These are phyloP conservation scores for Brachionus paranguensis DNA, from an alignment of 1,140 invertebrate genomes.

Conservation along the genomic window DNA sequence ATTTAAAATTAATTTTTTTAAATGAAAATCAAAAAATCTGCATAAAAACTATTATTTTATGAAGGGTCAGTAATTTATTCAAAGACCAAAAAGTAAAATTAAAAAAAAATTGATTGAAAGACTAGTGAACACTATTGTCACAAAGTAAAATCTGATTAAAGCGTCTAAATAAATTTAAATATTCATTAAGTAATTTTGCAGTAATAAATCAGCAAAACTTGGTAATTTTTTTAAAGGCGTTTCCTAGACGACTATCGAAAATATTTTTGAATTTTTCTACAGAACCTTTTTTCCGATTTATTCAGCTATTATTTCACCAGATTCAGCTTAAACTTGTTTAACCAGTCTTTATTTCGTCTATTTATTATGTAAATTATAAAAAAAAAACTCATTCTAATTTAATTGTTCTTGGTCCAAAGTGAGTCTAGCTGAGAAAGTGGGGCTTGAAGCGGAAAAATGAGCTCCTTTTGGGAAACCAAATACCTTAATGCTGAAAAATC, in stretches of 20 bases:
- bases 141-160: neutral
- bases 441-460: neutral
- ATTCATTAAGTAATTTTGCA: neutral
- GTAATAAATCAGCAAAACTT: neutral
- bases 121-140: neutral
- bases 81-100: too few species aligned
- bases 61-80: too few species aligned
- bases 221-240: neutral
- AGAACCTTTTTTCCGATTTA: neutral
- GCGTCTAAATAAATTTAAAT: neutral
- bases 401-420: neutral
- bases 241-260: neutral
- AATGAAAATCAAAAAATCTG: too few species aligned
- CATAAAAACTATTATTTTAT: too few species aligned
- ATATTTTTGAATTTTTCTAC: neutral
- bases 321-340: neutral
- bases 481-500: slow-evolving; percentile 26
- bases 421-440: neutral
- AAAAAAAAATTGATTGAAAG: too few species aligned
- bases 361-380: neutral
- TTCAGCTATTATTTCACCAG: neutral
- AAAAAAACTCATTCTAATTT: neutral
- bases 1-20: too few species aligned
- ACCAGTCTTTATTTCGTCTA: neutral
- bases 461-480: slow-evolving; percentile 33